phyloP scores from a whole-genome alignment of 30 jellyfish, hydroid and myxozoan species.

The Catostylus mosaicus region DNA sequence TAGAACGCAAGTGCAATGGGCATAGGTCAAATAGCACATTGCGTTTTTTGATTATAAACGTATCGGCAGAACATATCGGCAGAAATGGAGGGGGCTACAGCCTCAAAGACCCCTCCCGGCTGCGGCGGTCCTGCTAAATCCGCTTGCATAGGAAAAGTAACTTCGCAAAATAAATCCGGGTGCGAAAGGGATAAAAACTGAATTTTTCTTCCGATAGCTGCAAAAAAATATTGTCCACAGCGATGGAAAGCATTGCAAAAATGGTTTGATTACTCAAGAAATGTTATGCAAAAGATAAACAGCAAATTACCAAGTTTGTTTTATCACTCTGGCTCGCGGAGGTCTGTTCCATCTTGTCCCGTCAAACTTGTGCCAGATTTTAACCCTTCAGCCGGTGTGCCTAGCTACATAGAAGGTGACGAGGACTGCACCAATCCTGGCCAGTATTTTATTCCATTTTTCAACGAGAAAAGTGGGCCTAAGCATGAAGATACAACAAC shows the following conservation, averaged over 20 bases:
- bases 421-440: slow-evolving; percentile 80
- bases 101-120: too few relatives aligned
- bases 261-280: slow-evolving; percentile 61
- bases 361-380: slow-evolving; percentile 78
- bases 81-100: too few relatives aligned
- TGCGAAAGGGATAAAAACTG: neutral
- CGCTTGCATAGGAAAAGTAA: too few relatives aligned
- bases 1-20: too few relatives aligned
- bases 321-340: slow-evolving; percentile 55
- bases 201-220: slow-evolving; percentile 29
- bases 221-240: slow-evolving; percentile 62
- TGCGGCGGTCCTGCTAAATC: too few relatives aligned
- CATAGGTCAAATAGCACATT: too few relatives aligned
- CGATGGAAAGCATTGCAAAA: slow-evolving; percentile 83
- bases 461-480: slow-evolving; percentile 85
- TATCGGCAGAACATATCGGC: too few relatives aligned
- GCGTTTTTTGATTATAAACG: too few relatives aligned
- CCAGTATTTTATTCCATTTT: slow-evolving; percentile 78
- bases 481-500: slow-evolving; percentile 76
- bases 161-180: too few relatives aligned
- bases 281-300: slow-evolving; percentile 58
- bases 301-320: slow-evolving; percentile 49
- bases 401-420: slow-evolving; percentile 87
- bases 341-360: slow-evolving; percentile 76
- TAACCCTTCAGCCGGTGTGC: slow-evolving; percentile 92